Evolutionary conservation across 2,888 invertebrate species (phyloP).

Genomic region (Flabesymbios commensalis): DNA sequence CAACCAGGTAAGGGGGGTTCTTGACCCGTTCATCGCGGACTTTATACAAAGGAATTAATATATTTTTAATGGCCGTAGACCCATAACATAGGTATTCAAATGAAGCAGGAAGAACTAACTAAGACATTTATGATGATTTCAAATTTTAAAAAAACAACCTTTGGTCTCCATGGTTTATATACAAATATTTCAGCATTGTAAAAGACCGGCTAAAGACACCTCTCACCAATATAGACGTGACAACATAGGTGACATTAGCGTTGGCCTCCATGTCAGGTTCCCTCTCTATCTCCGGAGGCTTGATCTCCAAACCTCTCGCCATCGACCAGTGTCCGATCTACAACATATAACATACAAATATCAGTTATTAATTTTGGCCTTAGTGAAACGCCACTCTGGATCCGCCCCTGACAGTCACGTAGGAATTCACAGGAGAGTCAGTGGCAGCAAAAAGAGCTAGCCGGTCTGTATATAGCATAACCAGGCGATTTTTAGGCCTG

Average conservation of each 20-base stretch:
- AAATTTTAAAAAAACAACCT: no score
- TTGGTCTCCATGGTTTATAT: not conserved
- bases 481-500: no score
- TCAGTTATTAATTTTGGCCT: not conserved
- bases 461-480: no score
- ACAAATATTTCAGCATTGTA: not conserved
- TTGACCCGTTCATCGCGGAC: not conserved
- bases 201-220: not conserved
- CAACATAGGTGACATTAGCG: constrained; percentile 63
- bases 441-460: no score
- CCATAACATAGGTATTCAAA: no score
- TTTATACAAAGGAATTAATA: not conserved
- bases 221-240: constrained; percentile 46
- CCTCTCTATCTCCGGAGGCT: constrained; percentile 20
- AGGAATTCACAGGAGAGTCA: no score
- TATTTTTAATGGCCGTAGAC: no score
- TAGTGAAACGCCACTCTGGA: no score
- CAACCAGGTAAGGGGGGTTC: not conserved
- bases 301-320: constrained; percentile 19
- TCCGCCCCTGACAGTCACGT: no score
- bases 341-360: no score
- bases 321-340: constrained; percentile 32
- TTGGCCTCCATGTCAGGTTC: constrained; percentile 49
- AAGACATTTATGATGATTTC: no score
- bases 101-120: no score